Evolutionary conservation across 2,888 invertebrate genomes (phyloP).

Genomic region (Latrodectus hesperus): DNA sequence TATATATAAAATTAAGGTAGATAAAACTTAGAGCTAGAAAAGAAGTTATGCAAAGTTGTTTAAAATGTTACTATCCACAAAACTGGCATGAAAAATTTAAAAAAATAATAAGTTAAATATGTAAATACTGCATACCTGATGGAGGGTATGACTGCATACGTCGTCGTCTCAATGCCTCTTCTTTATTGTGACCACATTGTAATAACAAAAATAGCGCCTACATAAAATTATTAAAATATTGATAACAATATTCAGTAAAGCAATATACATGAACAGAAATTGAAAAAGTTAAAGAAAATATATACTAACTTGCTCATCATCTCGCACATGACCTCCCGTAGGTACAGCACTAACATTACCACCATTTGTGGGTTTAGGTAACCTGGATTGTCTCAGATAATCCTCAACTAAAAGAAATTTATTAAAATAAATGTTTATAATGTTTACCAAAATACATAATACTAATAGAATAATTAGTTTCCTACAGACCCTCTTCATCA

Average conservation of each 20-base stretch:
- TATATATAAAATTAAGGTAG: too few species aligned
- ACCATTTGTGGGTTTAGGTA: slow-evolving; percentile 74
- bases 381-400: slow-evolving; percentile 81
- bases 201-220: slow-evolving; percentile 91
- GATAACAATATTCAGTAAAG: too few species aligned
- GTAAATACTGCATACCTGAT: slow-evolving; percentile 73
- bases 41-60: neutral
- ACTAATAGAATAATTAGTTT: neutral
- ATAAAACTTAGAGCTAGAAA: too few species aligned
- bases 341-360: slow-evolving; percentile 79
- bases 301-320: slow-evolving; percentile 77
- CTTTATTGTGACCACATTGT: slow-evolving; percentile 95
- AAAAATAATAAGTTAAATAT: neutral
- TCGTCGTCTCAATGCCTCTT: slow-evolving; percentile 89
- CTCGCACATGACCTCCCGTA: slow-evolving; percentile 85
- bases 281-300: neutral
- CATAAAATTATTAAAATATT: slow-evolving; percentile 42
- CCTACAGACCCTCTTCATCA: slow-evolving; percentile 72
- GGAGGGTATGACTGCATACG: slow-evolving; percentile 82
- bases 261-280: too few species aligned
- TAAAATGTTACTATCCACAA: neutral
- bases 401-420: slow-evolving; percentile 80
- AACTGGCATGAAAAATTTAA: neutral
- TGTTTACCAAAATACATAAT: too few species aligned
- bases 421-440: neutral